Evolutionary conservation across 1,140 invertebrate genomes (phyloP).

Genomic region (Caenorhabditis latens): DNA sequence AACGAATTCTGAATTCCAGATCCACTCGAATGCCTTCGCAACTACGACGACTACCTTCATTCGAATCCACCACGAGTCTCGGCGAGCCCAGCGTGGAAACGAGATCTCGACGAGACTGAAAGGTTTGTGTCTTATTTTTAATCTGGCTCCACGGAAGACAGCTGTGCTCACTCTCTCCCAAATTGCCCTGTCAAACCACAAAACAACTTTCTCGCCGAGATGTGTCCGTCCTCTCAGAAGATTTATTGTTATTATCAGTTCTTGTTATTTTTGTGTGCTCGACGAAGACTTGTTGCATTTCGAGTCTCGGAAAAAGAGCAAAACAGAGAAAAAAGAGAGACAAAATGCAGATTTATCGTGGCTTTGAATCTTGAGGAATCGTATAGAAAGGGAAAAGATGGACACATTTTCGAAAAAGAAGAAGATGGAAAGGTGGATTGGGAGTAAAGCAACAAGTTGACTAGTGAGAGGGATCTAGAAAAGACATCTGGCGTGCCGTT

Average conservation of each 20-base stretch:
- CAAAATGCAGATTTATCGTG: slow-evolving; percentile 54
- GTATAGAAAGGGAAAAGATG: slow-evolving; percentile 3
- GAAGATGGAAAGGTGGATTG: slow-evolving; percentile 48
- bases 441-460: background rate
- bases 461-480: background rate
- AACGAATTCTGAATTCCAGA: background rate
- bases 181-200: background rate
- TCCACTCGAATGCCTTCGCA: background rate
- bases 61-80: slow-evolving; percentile 28
- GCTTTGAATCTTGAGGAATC: slow-evolving; percentile 49
- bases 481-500: too few relatives aligned
- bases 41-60: background rate
- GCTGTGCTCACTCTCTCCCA: too few relatives aligned
- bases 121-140: slow-evolving; percentile 2
- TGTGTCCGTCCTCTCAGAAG: background rate
- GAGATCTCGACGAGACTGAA: slow-evolving; percentile 34
- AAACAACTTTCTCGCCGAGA: background rate
- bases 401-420: slow-evolving; percentile 4
- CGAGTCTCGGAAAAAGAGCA: background rate
- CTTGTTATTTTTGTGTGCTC: background rate
- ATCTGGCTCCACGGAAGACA: too few relatives aligned
- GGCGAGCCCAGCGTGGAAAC: slow-evolving; percentile 7
- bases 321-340: background rate
- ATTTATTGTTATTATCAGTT: slow-evolving; percentile 51
- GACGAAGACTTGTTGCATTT: slow-evolving; percentile 34